Base-by-base conservation (phyloP, 2,797 vertebrate species). In the Phataginus tricuspis region DNA sequence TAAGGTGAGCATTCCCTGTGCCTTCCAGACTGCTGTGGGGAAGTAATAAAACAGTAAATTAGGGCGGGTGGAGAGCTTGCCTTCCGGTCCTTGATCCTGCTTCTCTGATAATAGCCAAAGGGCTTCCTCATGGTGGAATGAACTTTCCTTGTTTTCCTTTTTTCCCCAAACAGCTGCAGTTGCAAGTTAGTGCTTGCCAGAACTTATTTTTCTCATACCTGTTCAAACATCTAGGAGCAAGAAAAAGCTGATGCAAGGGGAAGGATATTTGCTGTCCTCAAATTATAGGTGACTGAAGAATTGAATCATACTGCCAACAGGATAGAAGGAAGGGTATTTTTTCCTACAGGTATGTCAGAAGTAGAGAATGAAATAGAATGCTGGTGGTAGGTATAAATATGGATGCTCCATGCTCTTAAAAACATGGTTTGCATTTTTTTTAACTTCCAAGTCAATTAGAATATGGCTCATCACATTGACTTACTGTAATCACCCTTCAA, bases 121-220 rank as follows among this genome's bases (percentile, higher is more conserved):
- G 91, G 80, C 90, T 94, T 96, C 94, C 63, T 91, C 2, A 69
- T 10, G 39, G 42, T 79, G 25, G 82, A 90, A 21, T 87, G 80
- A 64, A 86, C 59, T 69, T 59, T 49, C 1, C 1, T 53, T 71
- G 16, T 34, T 86, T 80, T 72, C 91, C 95, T 79, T 88, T 21
- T 42, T 27, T 19, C 68, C 49, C 37, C 90, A 55, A 98, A 97
- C 96, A 98, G 97, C 97, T 98, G 95, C 96, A 94, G 89, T 96
- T 97, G 96, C 98, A 98, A 94, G 98, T 88, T 97, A 95, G 82
- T 94, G 96, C 98, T 97, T 98, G 98, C 96, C 97, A 98, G 92
- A 98, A 95, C 93, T 83, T 96, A 92, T 98, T 98, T 96, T 97
- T 98, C 95, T 98, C 93, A 94, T 95, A 98, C 97, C 97, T 98